A percentile compares a stretch with the other conserved stretches of the same genome.
Conservation (phyloP, 1,140 invertebrate genomes). For the Elymnias hypermnestra region DNA sequence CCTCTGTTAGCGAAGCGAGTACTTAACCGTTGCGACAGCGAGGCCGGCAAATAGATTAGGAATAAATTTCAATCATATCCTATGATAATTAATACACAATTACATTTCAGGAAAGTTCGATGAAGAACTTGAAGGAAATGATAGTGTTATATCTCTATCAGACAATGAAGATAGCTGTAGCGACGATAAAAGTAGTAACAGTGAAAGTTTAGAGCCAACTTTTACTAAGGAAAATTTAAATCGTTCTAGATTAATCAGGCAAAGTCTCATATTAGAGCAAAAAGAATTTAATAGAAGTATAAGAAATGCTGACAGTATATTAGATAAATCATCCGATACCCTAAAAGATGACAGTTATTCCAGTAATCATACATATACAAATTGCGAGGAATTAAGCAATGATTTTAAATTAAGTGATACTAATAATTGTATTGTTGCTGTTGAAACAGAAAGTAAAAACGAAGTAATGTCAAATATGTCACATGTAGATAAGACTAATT, state of each 20-base stretch:
- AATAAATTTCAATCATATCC: too few species aligned
- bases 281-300: too few species aligned
- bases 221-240: conserved; percentile 42
- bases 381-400: background rate
- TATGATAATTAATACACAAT: too few species aligned
- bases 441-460: background rate
- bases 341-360: conserved; percentile 21
- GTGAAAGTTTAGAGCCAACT: conserved; percentile 52
- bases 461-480: background rate
- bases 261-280: too few species aligned
- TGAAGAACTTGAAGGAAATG: conserved; percentile 23
- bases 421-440: background rate
- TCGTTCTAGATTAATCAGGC: too few species aligned
- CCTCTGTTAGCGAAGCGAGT: too few species aligned
- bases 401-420: background rate
- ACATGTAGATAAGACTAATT: background rate
- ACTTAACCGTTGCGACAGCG: too few species aligned
- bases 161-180: conserved; percentile 41
- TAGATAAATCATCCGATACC: conserved; percentile 26
- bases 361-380: conserved; percentile 9
- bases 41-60: too few species aligned
- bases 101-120: conserved; percentile 39
- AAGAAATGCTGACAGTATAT: conserved; percentile 18
- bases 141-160: conserved; percentile 31
- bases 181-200: conserved; percentile 37